Percentiles rank a stretch among this genome's conserved stretches.
Conservation (phyloP, 2,888 invertebrate species). For the Clostera curtula region DNA sequence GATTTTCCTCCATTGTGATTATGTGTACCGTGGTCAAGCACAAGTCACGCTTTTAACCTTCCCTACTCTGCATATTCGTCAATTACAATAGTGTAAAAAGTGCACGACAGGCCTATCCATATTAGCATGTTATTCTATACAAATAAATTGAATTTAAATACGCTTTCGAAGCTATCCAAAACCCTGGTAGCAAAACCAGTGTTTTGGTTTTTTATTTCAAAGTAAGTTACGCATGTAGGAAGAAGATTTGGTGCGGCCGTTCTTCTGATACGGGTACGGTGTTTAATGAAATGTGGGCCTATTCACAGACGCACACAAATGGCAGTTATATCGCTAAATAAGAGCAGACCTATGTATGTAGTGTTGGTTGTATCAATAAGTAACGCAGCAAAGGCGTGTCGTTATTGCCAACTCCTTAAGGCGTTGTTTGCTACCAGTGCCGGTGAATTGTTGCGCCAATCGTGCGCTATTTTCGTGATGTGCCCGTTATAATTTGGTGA, state of each 20-base stretch:
- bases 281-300: not conserved
- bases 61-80: constrained; percentile 13
- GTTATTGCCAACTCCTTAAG: constrained; percentile 17
- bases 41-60: constrained; percentile 43
- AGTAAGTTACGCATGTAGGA: constrained; percentile 15
- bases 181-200: too few relatives aligned
- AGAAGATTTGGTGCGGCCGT: constrained; percentile 5
- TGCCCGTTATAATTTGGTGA: constrained; percentile 17
- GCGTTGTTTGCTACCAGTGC: constrained; percentile 7
- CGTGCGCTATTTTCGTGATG: constrained; percentile 6
- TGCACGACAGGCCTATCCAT: too few relatives aligned
- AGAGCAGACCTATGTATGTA: not conserved
- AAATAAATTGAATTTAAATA: too few relatives aligned
- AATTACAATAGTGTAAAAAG: constrained; percentile 8
- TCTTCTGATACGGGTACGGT: not conserved
- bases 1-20: too few relatives aligned
- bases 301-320: not conserved
- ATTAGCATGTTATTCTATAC: too few relatives aligned
- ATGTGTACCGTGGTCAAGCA: constrained; percentile 39
- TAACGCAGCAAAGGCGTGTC: constrained; percentile 14
- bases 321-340: not conserved
- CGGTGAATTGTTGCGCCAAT: constrained; percentile 14
- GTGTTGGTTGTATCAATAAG: constrained; percentile 2
- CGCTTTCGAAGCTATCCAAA: too few relatives aligned
- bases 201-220: constrained; percentile 19